Percentiles rank a stretch among this genome's conserved stretches.
These are phyloP conservation scores for Ips typographus DNA, from an alignment of 1,140 invertebrate genomes.

Conservation along the genomic window DNA sequence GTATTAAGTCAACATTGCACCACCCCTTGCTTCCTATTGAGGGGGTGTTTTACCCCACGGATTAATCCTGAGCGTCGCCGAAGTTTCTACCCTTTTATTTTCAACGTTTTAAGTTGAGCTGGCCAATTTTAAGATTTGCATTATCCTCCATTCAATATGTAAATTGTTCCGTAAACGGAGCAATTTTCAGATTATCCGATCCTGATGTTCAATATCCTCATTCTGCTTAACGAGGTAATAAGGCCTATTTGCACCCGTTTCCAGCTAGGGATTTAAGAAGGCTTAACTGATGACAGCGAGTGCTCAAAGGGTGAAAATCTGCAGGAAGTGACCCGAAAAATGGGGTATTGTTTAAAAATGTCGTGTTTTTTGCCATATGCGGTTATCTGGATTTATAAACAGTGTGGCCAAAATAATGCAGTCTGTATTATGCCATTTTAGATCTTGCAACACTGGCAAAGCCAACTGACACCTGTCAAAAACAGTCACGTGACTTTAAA, in stretches of 20 bases:
- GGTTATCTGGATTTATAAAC: no score
- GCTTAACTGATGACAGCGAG: constrained; percentile 10
- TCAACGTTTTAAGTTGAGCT: background rate
- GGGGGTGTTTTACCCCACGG: background rate
- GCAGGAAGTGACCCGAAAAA: background rate
- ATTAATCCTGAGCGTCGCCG: background rate
- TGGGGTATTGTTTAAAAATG: no score
- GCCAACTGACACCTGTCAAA: no score
- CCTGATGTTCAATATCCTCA: constrained; percentile 29
- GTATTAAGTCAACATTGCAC: constrained; percentile 11
- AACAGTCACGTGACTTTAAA: no score
- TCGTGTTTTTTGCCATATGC: no score
- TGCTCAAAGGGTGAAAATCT: constrained; percentile 16
- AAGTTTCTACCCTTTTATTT: background rate
- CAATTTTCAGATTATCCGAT: constrained; percentile 29
- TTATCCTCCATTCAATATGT: constrained; percentile 28
- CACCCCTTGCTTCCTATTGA: background rate
- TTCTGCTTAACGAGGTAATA: constrained; percentile 31
- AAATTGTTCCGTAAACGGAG: constrained; percentile 25
- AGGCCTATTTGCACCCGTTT: constrained; percentile 15
- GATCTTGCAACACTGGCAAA: no score
- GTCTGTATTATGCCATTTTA: no score
- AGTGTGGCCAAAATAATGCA: no score
- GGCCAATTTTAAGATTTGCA: constrained; percentile 32
- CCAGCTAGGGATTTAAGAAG: constrained; percentile 18